These are phyloP conservation scores for Peucedramus taeniatus DNA, from an alignment of 2,113 vertebrate species.

Conservation along the genomic window DNA sequence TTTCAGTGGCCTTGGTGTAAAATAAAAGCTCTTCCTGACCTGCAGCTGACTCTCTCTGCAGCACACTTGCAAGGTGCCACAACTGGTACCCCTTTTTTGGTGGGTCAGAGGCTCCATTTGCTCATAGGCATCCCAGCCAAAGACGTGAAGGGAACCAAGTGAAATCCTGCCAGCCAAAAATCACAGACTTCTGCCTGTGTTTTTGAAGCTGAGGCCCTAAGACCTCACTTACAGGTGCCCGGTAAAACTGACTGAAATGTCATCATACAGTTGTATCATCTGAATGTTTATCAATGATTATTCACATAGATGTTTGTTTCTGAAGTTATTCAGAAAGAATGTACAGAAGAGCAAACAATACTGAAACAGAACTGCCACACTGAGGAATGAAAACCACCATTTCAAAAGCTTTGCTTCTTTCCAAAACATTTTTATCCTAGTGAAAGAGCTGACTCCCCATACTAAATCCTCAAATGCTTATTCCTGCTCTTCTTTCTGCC, in stretches of 20 bases:
- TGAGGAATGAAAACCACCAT: not conserved
- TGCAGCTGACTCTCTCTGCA: not conserved
- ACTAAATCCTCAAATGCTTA: not conserved
- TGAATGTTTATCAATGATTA: not conserved
- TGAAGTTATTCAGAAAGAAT: not conserved
- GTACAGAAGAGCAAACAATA: not conserved
- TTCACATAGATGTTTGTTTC: accelerated
- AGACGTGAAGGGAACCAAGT: not conserved
- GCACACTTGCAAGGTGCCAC: not conserved
- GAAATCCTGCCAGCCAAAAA: not conserved
- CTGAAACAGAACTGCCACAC: not conserved
- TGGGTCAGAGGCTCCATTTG: not conserved
- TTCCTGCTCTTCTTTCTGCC: not conserved
- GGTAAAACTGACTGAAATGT: not conserved
- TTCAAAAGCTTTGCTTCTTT: not conserved
- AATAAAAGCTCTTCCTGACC: not conserved
- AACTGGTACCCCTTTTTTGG: not conserved
- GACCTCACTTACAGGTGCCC: not conserved
- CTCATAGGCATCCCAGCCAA: not conserved
- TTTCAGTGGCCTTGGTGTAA: not conserved
- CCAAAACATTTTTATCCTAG: not conserved
- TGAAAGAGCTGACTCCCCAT: not conserved
- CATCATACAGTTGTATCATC: not conserved
- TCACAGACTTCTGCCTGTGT: not conserved
- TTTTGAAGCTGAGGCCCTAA: not conserved